phyloP scores from a whole-genome alignment of 2,797 vertebrate genomes.

The Orestias chungarensis region DNA sequence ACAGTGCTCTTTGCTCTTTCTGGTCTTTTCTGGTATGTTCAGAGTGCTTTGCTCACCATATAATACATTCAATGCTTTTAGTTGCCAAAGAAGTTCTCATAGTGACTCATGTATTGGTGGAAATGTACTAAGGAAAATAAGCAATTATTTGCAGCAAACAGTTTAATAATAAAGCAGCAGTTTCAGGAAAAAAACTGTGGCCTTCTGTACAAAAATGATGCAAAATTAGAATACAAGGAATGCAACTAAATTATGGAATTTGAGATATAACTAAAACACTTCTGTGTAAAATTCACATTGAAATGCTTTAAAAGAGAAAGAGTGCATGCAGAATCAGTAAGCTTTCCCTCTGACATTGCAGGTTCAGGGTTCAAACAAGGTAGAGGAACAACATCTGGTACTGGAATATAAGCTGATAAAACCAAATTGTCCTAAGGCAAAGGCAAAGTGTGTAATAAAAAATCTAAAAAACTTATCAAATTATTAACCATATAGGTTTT shows the following conservation, averaged over 20 bases:
- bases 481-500: slow-evolving; percentile 63
- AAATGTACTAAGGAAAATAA: slow-evolving; percentile 68
- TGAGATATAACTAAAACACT: slow-evolving; percentile 21
- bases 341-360: slow-evolving; percentile 23
- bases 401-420: slow-evolving; percentile 48
- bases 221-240: slow-evolving; percentile 48
- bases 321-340: not conserved
- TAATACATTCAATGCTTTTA: slow-evolving; percentile 88
- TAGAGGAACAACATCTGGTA: slow-evolving; percentile 20
- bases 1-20: slow-evolving; percentile 79
- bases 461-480: slow-evolving; percentile 43
- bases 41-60: slow-evolving; percentile 84
- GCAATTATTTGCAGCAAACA: slow-evolving; percentile 70
- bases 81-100: slow-evolving; percentile 74
- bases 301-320: slow-evolving; percentile 20
- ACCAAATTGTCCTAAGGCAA: slow-evolving; percentile 70
- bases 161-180: slow-evolving; percentile 67
- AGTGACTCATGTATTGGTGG: slow-evolving; percentile 74
- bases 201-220: slow-evolving; percentile 12
- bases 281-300: slow-evolving; percentile 9
- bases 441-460: slow-evolving; percentile 62
- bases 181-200: slow-evolving; percentile 30
- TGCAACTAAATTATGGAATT: slow-evolving; percentile 49
- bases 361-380: slow-evolving; percentile 33
- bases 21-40: slow-evolving; percentile 58